These are phyloP conservation scores for Busseola fusca DNA, from an alignment of 2,888 invertebrate species.

Conservation along the genomic window DNA sequence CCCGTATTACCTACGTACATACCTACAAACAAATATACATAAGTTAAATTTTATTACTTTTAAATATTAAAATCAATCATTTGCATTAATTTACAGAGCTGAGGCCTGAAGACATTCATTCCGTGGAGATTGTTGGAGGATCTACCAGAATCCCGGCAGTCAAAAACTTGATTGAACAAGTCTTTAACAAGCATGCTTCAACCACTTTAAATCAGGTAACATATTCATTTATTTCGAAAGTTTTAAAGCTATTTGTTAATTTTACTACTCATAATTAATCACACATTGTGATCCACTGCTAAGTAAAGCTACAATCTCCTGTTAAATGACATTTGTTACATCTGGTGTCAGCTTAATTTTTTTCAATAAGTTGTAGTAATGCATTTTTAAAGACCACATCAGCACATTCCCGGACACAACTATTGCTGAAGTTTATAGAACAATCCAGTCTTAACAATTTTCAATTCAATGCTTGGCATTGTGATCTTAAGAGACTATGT, in stretches of 20 bases:
- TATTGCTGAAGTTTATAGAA: not conserved
- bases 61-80: not conserved
- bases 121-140: constrained; percentile 99
- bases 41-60: not conserved
- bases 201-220: constrained; percentile 97
- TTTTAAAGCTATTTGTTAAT: not conserved
- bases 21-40: too few relatives aligned
- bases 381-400: not conserved
- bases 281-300: not conserved
- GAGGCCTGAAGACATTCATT: constrained; percentile 95
- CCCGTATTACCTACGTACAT: too few relatives aligned
- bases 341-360: not conserved
- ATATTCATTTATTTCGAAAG: not conserved
- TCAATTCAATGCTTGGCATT: not conserved
- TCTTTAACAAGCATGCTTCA: constrained; percentile 95
- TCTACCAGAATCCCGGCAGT: constrained; percentile 98
- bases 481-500: not conserved
- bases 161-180: constrained; percentile 95
- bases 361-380: not conserved
- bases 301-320: not conserved
- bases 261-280: not conserved
- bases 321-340: not conserved
- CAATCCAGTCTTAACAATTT: not conserved
- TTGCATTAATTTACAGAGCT: constrained; percentile 89
- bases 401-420: not conserved